Evolutionary conservation across 2,888 invertebrate genomes (phyloP), one percentile per base, ranked within the genome.

Genomic region (Daptonema setosum): DNA sequence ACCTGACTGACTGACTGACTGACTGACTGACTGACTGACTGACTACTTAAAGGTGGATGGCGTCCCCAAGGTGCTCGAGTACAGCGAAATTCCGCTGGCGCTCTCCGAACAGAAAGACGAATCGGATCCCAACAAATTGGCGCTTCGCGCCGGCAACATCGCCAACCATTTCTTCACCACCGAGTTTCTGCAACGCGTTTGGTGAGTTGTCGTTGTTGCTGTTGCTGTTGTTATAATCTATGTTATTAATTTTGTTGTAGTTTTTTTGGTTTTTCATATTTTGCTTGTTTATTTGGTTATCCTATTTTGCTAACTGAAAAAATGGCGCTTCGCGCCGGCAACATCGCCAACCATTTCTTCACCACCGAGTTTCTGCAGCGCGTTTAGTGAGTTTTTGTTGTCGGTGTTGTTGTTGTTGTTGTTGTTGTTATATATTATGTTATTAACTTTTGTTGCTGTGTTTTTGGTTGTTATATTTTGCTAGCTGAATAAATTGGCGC

Each of bases 261-360:
- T n/a, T n/a, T n/a, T 20, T 14, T 8, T 54, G n/a, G 20, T 24
- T 26, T 35, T 17, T 5, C 25, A 29, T n/a, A 20, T 35, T 54
- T 24, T 56, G n/a, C 35, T 35, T n/a, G 57, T 55, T 24, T n/a
- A 50, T 11, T 22, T n/a, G 14, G 8, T 8, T 11, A 20, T 22
- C 24, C 26, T 55, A n/a, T 5, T 55, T 55, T 11, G 20, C 41
- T 14, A 41, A 60, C 69, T 1, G 90, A 88, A 0, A 76, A 81
- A 54, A 77, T 97, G 0, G 80, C 84, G 0, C 97, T 90, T 71
- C 86, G 81, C 57, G 88, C 93, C 1, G 97, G 93, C 1, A 95
- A 88, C 70, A 97, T 99, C 61, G 95, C 95, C 72, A 97, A 95
- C 71, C 97, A 99, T 68, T 91, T 87, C 70, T 97, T 97, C 74